Evolutionary conservation across 2,113 vertebrate genomes (phyloP).

Genomic region (Charadrius vociferus): DNA sequence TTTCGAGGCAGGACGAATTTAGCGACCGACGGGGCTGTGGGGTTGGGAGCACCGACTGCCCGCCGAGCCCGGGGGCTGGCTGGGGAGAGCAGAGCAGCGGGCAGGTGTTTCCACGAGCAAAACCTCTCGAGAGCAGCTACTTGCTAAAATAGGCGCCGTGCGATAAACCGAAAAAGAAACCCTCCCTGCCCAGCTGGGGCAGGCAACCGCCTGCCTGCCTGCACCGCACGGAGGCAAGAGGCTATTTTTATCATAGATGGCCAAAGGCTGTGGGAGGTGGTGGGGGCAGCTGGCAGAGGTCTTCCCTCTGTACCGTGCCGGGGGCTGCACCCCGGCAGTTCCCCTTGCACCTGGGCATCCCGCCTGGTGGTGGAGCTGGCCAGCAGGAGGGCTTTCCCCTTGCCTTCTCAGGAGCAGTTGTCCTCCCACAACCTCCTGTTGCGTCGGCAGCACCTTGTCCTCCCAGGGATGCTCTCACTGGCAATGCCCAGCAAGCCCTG

Average conservation of each 20-base stretch:
- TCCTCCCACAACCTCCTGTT: neutral
- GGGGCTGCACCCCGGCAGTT: neutral
- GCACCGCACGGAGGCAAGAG: rapidly evolving
- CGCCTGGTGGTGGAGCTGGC: neutral
- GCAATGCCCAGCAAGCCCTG: neutral
- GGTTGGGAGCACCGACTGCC: neutral
- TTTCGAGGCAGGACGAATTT: neutral
- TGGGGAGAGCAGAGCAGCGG: neutral
- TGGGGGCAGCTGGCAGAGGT: neutral
- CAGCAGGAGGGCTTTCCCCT: neutral
- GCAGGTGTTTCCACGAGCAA: conserved; percentile 15
- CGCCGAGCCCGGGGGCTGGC: rapidly evolving
- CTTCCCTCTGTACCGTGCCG: neutral
- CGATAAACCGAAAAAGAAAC: neutral
- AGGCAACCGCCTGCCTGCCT: neutral
- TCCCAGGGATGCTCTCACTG: neutral
- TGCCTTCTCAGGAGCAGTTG: neutral
- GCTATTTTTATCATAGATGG: neutral
- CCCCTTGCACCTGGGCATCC: neutral
- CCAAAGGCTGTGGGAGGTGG: neutral
- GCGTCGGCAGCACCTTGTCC: neutral
- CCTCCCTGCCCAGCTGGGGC: neutral
- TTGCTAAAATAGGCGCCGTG: neutral
- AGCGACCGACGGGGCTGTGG: rapidly evolving
- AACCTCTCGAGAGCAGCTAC: neutral